Evolutionary conservation across 1,140 invertebrate genomes (phyloP).

Genomic region (Hylaeus volcanicus): DNA sequence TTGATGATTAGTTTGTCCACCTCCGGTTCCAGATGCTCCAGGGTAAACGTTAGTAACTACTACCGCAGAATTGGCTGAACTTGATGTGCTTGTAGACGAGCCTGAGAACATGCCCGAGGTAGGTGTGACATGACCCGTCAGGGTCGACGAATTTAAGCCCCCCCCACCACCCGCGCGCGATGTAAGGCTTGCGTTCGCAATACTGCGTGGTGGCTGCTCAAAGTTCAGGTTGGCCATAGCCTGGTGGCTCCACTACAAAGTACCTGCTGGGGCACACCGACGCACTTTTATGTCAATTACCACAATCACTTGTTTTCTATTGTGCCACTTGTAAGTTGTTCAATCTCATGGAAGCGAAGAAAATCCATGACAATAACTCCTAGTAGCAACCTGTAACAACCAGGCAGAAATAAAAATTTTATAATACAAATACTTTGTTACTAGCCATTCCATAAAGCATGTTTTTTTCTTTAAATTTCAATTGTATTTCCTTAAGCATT

Average conservation of each 20-base stretch:
- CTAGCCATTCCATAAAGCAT: background rate
- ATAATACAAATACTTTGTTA: background rate
- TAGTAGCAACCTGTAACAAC: constrained; percentile 35
- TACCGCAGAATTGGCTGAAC: constrained; percentile 74
- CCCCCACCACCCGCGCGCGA: constrained; percentile 81
- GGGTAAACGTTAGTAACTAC: constrained; percentile 78
- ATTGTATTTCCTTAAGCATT: constrained; percentile 3
- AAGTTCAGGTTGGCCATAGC: constrained; percentile 92
- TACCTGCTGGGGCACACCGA: constrained; percentile 65
- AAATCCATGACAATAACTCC: constrained; percentile 59
- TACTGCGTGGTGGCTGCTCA: constrained; percentile 89
- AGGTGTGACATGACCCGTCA: constrained; percentile 87
- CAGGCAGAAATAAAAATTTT: constrained; percentile 14
- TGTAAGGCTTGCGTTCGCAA: constrained; percentile 85
- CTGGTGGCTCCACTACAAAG: constrained; percentile 74
- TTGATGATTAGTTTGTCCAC: constrained; percentile 75
- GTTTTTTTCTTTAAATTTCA: background rate
- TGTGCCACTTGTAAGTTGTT: constrained; percentile 43
- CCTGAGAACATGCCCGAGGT: constrained; percentile 84
- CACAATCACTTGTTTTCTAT: constrained; percentile 59
- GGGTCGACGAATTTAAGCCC: constrained; percentile 83
- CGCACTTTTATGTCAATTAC: constrained; percentile 56
- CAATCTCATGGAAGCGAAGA: constrained; percentile 44
- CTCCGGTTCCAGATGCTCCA: constrained; percentile 66
- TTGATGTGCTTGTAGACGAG: constrained; percentile 79